Evolutionary conservation across 2,797 vertebrate species (phyloP).

Genomic region (Enteromius unitaeniatus): DNA sequence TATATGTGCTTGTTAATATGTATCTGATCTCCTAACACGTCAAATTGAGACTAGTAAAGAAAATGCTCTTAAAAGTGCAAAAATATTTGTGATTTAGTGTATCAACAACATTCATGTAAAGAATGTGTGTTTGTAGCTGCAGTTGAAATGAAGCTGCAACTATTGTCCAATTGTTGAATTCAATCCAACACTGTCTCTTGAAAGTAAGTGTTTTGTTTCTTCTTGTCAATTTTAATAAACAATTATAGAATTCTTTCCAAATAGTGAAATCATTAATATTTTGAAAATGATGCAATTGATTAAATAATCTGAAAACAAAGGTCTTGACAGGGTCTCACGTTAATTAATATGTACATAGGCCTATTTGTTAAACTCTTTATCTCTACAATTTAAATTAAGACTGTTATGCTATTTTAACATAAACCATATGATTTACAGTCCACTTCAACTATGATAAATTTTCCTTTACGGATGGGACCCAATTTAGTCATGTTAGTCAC

Average conservation of each 20-base stretch:
- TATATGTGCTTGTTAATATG: slow-evolving; percentile 15
- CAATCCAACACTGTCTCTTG: slow-evolving; percentile 55
- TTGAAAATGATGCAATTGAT: slow-evolving; percentile 40
- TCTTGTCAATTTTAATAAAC: slow-evolving; percentile 54
- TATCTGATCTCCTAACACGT: slow-evolving; percentile 9
- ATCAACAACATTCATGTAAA: slow-evolving; percentile 21
- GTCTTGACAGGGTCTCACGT: neutral
- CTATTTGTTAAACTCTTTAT: neutral
- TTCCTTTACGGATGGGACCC: neutral
- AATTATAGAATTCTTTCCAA: slow-evolving; percentile 55
- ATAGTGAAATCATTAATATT: slow-evolving; percentile 44
- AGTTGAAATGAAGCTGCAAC: slow-evolving; percentile 42
- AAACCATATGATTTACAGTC: neutral
- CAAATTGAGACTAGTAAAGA: slow-evolving; percentile 14
- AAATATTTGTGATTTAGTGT: slow-evolving; percentile 17
- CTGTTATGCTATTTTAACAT: neutral
- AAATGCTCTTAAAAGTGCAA: slow-evolving; percentile 21
- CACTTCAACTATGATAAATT: neutral
- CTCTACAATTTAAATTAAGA: neutral
- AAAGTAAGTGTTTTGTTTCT: slow-evolving; percentile 54
- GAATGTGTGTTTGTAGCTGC: slow-evolving; percentile 35
- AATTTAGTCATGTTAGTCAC: neutral
- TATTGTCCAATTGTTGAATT: slow-evolving; percentile 34
- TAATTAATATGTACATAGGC: neutral
- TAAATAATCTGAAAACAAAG: slow-evolving; percentile 41